Evolutionary conservation across 2,888 invertebrate species (phyloP), one percentile per base, ranked within the genome.

Genomic region (Hirtodrosophila alboralis): DNA sequence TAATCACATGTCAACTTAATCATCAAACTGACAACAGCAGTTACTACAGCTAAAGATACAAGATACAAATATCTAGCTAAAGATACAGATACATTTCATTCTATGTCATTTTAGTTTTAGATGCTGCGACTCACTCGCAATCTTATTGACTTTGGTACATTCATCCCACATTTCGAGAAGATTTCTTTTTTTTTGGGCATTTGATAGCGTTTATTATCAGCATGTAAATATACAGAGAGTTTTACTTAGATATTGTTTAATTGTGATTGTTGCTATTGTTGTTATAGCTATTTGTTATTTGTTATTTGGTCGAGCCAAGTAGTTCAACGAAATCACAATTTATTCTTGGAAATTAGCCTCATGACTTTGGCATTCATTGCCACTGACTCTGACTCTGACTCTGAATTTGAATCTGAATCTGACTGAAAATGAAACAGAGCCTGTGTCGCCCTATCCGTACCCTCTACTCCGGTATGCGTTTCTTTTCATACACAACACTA

Each of bases 361-460:
- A 79, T 75, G 63, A 59, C 83, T 71, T 70, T 76, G 83, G 83
- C 79, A 79, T 78, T 40, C n/a, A n/a, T n/a, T n/a, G n/a, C n/a
- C n/a, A n/a, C 26, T 41, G 45, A 48, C 28, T 34, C 41, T 41
- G 38, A 41, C 41, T 43, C 58, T 59, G 58, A 9, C 38, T 12
- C 60, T 31, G 49, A 23, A 13, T 38, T 44, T 49, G 34, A 12
- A n/a, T 14, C 41, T 45, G 45, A 27, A 33, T 8, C 23, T 6
- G 23, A 3, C 23, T 23, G 23, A 4, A 5, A 2, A 1, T 23
- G 23, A 23, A 5, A 2, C 36, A 59, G 59, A 58, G 45, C 27
- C 51, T 33, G 34, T 3, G 43, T 23, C 36, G 6, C 44, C 34
- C 58, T 41, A 36, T 44, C 36, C 36, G 30, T 40, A 27, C 34